phyloP scores from a whole-genome alignment of 2,888 invertebrate genomes.

The Sericinus montela region DNA sequence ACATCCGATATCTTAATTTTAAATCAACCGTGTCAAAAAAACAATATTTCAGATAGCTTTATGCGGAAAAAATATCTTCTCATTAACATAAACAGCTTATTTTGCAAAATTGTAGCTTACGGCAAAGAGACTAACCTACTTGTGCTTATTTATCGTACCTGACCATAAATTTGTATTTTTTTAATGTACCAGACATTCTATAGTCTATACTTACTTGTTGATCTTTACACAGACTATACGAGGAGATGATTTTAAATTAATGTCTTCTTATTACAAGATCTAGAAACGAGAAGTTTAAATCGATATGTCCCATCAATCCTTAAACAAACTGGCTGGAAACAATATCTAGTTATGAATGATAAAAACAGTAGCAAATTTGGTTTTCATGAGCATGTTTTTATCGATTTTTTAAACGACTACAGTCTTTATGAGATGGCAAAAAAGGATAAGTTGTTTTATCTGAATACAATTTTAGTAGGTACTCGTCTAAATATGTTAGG shows the following conservation, averaged over 20 bases:
- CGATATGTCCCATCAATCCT: background rate
- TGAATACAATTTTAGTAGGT: no score
- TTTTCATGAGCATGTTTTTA: conserved; percentile 2
- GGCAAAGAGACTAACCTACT: no score
- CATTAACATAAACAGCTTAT: background rate
- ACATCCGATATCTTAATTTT: background rate
- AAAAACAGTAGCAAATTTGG: conserved; percentile 8
- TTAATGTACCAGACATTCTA: background rate
- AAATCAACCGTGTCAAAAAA: background rate
- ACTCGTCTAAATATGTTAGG: no score
- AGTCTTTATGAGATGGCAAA: background rate
- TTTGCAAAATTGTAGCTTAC: no score
- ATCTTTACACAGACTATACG: background rate
- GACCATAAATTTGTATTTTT: background rate
- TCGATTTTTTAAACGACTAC: background rate
- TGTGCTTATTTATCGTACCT: background rate
- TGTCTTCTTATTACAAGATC: background rate
- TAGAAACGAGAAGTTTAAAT: background rate
- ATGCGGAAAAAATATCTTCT: background rate
- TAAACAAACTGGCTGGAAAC: background rate
- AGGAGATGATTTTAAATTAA: background rate
- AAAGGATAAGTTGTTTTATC: background rate
- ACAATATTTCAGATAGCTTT: background rate
- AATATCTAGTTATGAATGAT: conserved; percentile 1
- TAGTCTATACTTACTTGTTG: background rate